Conservation (phyloP, 2,113 vertebrate species). For the Anoplopoma fimbria region DNA sequence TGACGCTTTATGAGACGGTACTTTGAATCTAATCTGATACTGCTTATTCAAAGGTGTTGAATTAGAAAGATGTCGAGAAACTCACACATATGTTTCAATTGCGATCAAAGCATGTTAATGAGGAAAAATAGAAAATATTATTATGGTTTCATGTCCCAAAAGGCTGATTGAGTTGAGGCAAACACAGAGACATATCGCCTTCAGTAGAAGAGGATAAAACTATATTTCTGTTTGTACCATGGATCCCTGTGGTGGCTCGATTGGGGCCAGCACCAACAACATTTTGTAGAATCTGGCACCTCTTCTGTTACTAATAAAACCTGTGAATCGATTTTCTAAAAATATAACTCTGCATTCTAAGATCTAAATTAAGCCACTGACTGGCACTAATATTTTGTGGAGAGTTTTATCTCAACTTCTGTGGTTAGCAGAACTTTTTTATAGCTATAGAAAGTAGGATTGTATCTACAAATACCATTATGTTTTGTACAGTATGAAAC, state of each 20-base stretch:
- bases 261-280: conserved; percentile 5
- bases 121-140: neutral
- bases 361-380: neutral
- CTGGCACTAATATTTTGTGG: neutral
- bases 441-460: neutral
- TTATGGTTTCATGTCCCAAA: neutral
- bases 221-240: neutral
- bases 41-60: conserved; percentile 1
- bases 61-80: neutral
- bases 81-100: neutral
- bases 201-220: neutral
- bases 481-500: neutral
- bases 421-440: neutral
- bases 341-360: neutral
- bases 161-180: neutral
- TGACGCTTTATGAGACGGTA: neutral
- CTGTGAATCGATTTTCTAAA: neutral
- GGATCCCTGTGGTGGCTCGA: neutral
- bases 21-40: neutral
- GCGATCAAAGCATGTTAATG: neutral
- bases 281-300: conserved; percentile 8
- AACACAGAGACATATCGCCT: neutral
- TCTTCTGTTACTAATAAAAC: conserved; percentile 2
- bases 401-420: neutral
- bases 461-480: neutral